Percentiles rank a stretch among this genome's conserved stretches.
These are phyloP conservation scores for Brachionus paranguensis DNA, from an alignment of 1,140 invertebrate species.

Conservation along the genomic window DNA sequence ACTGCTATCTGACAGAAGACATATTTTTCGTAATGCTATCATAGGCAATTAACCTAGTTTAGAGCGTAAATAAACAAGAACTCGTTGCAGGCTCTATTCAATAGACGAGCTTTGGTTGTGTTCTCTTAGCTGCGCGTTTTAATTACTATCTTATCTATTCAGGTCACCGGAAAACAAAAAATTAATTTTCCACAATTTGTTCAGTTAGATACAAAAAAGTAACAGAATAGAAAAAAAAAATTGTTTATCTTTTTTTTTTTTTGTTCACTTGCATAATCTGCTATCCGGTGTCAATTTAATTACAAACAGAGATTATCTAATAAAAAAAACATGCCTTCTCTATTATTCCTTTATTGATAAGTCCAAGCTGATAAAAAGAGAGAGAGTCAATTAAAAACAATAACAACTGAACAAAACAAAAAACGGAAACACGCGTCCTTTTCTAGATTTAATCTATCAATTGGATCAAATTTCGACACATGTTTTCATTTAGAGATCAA, in stretches of 20 bases:
- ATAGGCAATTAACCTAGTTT: conserved; percentile 21
- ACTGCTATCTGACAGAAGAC: conserved; percentile 9
- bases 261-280: not conserved
- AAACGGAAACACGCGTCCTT: not conserved
- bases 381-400: not conserved
- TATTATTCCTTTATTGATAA: not conserved
- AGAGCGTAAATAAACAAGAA: conserved; percentile 5
- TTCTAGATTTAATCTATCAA: not conserved
- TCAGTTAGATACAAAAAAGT: not conserved
- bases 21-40: not conserved
- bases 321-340: not conserved
- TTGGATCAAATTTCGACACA: not conserved
- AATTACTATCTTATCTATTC: conserved; percentile 30
- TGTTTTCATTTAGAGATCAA: not conserved
- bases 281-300: conserved; percentile 7
- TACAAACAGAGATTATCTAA: conserved; percentile 9
- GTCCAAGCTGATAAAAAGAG: not conserved
- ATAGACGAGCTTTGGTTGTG: not conserved
- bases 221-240: not conserved
- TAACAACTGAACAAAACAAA: not conserved
- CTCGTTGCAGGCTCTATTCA: not conserved
- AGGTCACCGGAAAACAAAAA: conserved; percentile 10
- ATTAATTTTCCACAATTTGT: conserved; percentile 1
- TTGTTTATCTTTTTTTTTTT: not conserved
- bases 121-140: not conserved